phyloP scores from a whole-genome alignment of 2,113 vertebrate species.

The Marmota monax region DNA sequence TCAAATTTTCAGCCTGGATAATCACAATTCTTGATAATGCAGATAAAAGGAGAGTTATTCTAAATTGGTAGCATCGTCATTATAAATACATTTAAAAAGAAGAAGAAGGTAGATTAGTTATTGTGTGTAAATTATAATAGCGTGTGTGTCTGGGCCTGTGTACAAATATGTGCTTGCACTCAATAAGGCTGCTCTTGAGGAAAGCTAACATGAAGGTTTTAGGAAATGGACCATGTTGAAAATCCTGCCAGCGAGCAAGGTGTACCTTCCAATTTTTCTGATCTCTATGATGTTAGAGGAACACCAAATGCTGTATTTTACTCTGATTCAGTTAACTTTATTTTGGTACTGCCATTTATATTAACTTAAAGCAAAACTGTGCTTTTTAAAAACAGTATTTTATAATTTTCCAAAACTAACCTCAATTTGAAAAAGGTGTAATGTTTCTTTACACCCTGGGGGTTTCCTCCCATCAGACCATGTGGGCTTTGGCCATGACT shows the following conservation, averaged over 20 bases:
- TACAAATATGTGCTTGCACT: conserved; percentile 66
- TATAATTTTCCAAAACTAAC: conserved; percentile 73
- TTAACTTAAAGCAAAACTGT: conserved; percentile 72
- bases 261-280: conserved; percentile 50
- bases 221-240: neutral
- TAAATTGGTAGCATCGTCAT: conserved; percentile 24
- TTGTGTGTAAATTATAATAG: conserved; percentile 52
- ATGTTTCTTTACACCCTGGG: conserved; percentile 23
- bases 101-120: conserved; percentile 57
- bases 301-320: conserved; percentile 67
- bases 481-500: conserved; percentile 48
- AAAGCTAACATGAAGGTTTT: neutral
- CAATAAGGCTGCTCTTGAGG: conserved; percentile 73
- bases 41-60: conserved; percentile 40
- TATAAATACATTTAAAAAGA: conserved; percentile 60
- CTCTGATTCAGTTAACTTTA: conserved; percentile 54
- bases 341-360: conserved; percentile 75
- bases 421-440: conserved; percentile 62
- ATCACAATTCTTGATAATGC: conserved; percentile 67
- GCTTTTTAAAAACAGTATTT: conserved; percentile 66
- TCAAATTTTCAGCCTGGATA: conserved; percentile 15
- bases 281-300: conserved; percentile 60
- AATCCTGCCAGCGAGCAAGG: neutral
- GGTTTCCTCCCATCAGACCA: conserved; percentile 35
- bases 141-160: conserved; percentile 45